Conservation (phyloP, 2,113 vertebrate species). For the Callaeas wilsoni region DNA sequence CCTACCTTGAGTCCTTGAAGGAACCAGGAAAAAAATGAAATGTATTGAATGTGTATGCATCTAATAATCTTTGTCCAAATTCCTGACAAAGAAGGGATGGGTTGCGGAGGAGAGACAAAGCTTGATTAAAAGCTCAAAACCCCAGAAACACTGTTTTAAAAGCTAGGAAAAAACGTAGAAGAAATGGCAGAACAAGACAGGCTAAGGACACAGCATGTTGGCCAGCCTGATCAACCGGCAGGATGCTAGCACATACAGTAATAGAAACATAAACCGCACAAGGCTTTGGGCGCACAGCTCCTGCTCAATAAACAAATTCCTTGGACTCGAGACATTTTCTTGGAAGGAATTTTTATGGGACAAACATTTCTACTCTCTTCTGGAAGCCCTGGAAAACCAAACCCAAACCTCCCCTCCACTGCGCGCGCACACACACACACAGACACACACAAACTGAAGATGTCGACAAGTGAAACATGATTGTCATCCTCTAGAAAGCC, state of each 20-base stretch:
- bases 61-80: not conserved
- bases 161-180: not conserved
- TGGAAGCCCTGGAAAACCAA: not conserved
- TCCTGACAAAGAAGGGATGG: not conserved
- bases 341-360: not conserved
- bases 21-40: not conserved
- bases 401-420: accelerated
- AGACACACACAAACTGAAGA: not conserved
- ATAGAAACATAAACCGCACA: not conserved
- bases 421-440: not conserved
- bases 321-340: not conserved
- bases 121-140: not conserved
- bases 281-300: not conserved
- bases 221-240: not conserved
- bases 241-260: not conserved
- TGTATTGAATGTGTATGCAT: not conserved
- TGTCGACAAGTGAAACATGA: not conserved
- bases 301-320: not conserved
- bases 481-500: not conserved
- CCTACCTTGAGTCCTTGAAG: not conserved
- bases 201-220: not conserved
- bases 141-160: not conserved
- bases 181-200: not conserved
- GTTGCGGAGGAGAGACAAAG: not conserved
- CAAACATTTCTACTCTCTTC: not conserved